Conservation (phyloP, 2,888 invertebrate species). For the Myathropa florea region DNA sequence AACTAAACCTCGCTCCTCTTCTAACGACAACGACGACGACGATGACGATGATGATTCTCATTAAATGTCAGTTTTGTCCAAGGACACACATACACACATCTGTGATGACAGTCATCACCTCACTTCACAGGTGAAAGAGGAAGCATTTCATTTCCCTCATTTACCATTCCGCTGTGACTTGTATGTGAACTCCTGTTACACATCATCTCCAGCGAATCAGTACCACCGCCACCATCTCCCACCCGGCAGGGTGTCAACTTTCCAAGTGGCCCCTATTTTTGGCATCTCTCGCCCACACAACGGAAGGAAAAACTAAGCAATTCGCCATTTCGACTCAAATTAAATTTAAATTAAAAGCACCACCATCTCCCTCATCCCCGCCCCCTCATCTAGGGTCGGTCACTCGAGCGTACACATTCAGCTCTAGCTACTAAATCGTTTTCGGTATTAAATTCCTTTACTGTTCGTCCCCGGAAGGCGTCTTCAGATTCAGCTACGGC, state of each 20-base stretch:
- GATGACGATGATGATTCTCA: slow-evolving; percentile 48
- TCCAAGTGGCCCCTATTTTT: too few species aligned
- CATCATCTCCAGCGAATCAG: too few species aligned
- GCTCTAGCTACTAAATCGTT: slow-evolving; percentile 16
- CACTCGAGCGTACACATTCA: slow-evolving; percentile 26
- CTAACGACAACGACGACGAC: background rate
- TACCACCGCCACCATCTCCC: too few species aligned
- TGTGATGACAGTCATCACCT: background rate
- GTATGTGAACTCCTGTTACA: background rate
- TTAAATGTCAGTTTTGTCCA: slow-evolving; percentile 49
- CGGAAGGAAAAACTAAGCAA: slow-evolving; percentile 29
- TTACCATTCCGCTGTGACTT: background rate
- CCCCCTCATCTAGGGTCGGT: too few species aligned
- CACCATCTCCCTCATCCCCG: slow-evolving; percentile 9
- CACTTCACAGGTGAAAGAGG: background rate
- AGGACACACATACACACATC: slow-evolving; percentile 16
- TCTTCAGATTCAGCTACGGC: background rate
- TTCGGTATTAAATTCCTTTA: slow-evolving; percentile 49
- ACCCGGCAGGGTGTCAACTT: too few species aligned
- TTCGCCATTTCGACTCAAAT: slow-evolving; percentile 58
- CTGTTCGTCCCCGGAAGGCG: background rate
- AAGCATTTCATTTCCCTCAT: slow-evolving; percentile 1
- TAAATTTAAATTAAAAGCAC: slow-evolving; percentile 68
- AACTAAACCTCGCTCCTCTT: background rate
- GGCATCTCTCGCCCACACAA: slow-evolving; percentile 3